Evolutionary conservation across 2,113 vertebrate genomes (phyloP), one percentile per base, ranked within the genome.

Genomic region (Microcebus lehilahytsara): DNA sequence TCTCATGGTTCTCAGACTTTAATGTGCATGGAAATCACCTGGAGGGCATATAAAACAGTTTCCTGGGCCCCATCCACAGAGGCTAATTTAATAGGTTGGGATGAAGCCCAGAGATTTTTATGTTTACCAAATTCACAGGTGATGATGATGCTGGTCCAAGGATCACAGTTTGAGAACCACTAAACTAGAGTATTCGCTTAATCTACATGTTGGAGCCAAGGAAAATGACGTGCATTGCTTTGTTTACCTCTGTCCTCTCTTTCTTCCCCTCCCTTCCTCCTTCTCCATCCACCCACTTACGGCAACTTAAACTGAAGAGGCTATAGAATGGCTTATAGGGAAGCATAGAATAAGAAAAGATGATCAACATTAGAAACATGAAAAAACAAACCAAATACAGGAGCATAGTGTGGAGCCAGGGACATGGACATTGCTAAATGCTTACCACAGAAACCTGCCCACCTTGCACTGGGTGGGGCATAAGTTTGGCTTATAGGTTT

Each of bases 1-100:
- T 86, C 46, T 49, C 56, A 23, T 74, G 62, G 34, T 93, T 89
- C 74, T 91, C 56, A 89, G 66, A 93, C 27, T 96, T 95, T 25
- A 93, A 46, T 75, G 34, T 89, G 4, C 22, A 20, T 10, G 30
- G 66, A 75, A 80, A 53, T 91, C 22, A 84, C 74, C 20, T 6
- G 11, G 49, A 60, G 25, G 78, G 4, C 11, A 49, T 32, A n/a
- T 49, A 60, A 74, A 89, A 77, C 22, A 20, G 19, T 66, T 90
- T 40, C 27, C 46, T 77, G n/a, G 71, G 34, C 16, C 34, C 78
- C 16, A 17, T 66, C 34, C 60, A 46, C 27, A 66, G 79, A 77
- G 34, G 60, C 40, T 77, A 42, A 89, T 12, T 84, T 81, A 49
- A 6, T 58, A 53, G 32, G 23, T 25, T 46, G 42, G 17, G 37